Evolutionary conservation across 2,113 vertebrate species (phyloP), one percentile per base, ranked within the genome.

Genomic region (Sylvietta virens): DNA sequence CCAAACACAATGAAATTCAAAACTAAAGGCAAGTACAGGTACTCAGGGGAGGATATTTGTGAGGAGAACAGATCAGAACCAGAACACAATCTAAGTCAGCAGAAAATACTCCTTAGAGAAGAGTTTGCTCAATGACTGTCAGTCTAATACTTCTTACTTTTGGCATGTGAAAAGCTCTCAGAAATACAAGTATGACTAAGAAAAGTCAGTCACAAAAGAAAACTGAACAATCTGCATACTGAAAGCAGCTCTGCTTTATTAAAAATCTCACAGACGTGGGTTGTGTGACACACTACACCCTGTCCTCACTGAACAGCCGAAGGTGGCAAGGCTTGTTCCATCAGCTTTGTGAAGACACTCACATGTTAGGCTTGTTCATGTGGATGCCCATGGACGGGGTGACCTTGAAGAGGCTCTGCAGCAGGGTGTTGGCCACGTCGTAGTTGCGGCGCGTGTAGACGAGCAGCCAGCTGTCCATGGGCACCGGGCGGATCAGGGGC

Each of bases 361-460:
- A 99, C 99, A 99, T 98, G 27, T 86, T 40, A 0, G 99, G 95
- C 54, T 97, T 98, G 69, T 97, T 98, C 81, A 99, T 92, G 20
- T 58, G 95, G 61, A 99, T 98, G 17, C 98, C 98, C 95, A 99
- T 97, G 15, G 99, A 98, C 4, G 95, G 97, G 0, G 98, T 96
- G 18, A 99, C 99, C 98, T 97, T 99, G 86, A 87, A 93, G 3
- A 99, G 98, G n/a, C 98, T 98, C 27, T 99, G 98, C 60, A 99
- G 84, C 53, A 99, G 86, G 0, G 94, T 53, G 61, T 98, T 98
- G 31, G 99, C 98, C 26, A 96, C 91, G 5, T 98, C 98, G 6
- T 78, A 56, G 48, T 98, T 99, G 10, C 98, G 98, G 4, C 98
- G 97, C 0, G 98, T 98, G 86, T 97, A 98, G 72, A 99, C 60